Evolutionary conservation across 2,797 vertebrate species (phyloP).

Genomic region (Crenichthys baileyi): DNA sequence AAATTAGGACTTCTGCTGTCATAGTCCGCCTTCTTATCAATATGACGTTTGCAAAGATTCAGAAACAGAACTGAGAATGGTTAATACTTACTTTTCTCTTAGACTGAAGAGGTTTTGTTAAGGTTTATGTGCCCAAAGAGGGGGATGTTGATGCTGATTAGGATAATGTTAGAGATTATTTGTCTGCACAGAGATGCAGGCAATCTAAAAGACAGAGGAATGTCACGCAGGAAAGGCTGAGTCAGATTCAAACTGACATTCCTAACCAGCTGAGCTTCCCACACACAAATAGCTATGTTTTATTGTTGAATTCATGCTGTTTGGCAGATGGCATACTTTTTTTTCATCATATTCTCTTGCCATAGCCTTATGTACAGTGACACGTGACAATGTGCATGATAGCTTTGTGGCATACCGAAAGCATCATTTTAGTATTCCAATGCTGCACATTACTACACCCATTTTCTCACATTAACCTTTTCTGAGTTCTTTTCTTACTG

Average conservation of each 20-base stretch:
- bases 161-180: slow-evolving; percentile 44
- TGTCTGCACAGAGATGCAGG: slow-evolving; percentile 26
- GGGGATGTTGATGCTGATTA: slow-evolving; percentile 44
- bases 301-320: slow-evolving; percentile 61
- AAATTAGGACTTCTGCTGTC: slow-evolving; percentile 52
- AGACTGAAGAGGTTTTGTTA: slow-evolving; percentile 22
- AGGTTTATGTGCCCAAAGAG: slow-evolving; percentile 38
- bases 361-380: slow-evolving; percentile 49
- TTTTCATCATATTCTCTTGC: slow-evolving; percentile 35
- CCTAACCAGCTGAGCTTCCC: slow-evolving; percentile 61
- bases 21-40: slow-evolving; percentile 42
- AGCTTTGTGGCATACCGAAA: slow-evolving; percentile 62
- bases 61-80: slow-evolving; percentile 35
- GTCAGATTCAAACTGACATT: slow-evolving; percentile 65
- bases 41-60: slow-evolving; percentile 50
- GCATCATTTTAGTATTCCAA: slow-evolving; percentile 61
- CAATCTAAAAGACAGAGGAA: slow-evolving; percentile 27
- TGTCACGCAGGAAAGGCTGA: slow-evolving; percentile 48
- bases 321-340: slow-evolving; percentile 57
- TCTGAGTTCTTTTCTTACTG: slow-evolving; percentile 53
- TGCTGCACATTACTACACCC: slow-evolving; percentile 57
- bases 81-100: slow-evolving; percentile 24
- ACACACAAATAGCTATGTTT: slow-evolving; percentile 58
- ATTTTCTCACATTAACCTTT: slow-evolving; percentile 78
- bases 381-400: slow-evolving; percentile 63